These are phyloP conservation scores for Tetrapedia diversipes DNA, from an alignment of 2,888 invertebrate genomes.

Conservation along the genomic window DNA sequence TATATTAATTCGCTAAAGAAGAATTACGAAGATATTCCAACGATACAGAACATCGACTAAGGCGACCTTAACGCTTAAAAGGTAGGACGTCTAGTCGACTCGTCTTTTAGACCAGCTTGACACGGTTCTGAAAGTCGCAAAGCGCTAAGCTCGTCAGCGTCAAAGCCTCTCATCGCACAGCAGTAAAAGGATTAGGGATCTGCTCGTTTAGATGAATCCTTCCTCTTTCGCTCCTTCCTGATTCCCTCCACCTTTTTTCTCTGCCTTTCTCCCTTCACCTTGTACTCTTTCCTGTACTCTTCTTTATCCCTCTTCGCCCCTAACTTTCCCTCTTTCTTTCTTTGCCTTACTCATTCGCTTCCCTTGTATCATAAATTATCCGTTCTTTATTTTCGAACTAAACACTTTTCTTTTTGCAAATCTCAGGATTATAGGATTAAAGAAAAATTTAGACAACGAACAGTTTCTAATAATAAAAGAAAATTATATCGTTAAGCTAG, in stretches of 20 bases:
- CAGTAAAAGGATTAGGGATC: conserved; percentile 66
- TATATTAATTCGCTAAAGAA: conserved; percentile 5
- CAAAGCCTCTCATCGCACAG: conserved; percentile 63
- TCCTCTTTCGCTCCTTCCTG: conserved; percentile 30
- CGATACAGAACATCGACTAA: conserved; percentile 23
- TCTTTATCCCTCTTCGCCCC: neutral
- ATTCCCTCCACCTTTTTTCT: neutral
- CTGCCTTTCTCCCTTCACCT: neutral
- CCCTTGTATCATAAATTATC: neutral
- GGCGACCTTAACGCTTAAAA: conserved; percentile 46
- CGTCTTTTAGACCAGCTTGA: conserved; percentile 67
- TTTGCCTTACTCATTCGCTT: neutral
- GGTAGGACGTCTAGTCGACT: conserved; percentile 49
- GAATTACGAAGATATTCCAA: neutral
- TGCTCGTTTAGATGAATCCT: conserved; percentile 62
- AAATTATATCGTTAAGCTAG: no score
- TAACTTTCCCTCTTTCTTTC: no score
- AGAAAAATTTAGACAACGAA: neutral
- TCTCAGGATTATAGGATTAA: neutral
- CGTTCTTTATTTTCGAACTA: neutral
- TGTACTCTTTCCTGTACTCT: neutral
- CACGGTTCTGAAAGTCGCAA: conserved; percentile 66
- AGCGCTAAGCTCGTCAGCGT: conserved; percentile 69
- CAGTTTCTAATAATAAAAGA: neutral
- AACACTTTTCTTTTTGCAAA: neutral